Evolutionary conservation across 2,888 invertebrate species (phyloP).

Genomic region (Stenotaenia linearis): DNA sequence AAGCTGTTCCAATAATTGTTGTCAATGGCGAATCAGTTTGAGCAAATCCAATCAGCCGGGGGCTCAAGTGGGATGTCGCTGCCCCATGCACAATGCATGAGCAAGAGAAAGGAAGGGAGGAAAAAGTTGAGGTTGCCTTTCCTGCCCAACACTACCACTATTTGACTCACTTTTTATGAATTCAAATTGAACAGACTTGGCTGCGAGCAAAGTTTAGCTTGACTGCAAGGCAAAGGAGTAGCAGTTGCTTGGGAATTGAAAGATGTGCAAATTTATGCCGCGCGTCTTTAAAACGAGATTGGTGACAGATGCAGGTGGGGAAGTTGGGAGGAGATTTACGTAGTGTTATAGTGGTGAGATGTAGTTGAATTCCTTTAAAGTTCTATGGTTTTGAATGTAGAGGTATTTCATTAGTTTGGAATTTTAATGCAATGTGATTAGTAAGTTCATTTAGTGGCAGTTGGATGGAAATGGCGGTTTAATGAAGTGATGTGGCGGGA

Average conservation of each 20-base stretch:
- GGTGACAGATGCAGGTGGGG: no score
- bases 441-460: background rate
- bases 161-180: slow-evolving; percentile 18
- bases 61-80: slow-evolving; percentile 24
- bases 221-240: background rate
- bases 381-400: background rate
- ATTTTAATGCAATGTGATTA: background rate
- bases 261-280: no score
- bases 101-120: slow-evolving; percentile 4
- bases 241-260: no score
- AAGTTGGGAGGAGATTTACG: no score
- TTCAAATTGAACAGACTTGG: background rate
- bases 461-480: background rate
- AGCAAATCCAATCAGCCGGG: slow-evolving; percentile 17
- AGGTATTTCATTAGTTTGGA: background rate
- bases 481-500: no score
- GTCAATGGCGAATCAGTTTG: slow-evolving; percentile 26
- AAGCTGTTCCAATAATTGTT: slow-evolving; percentile 26
- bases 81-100: slow-evolving; percentile 26
- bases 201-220: background rate
- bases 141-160: background rate
- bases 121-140: background rate
- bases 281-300: no score
- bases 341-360: no score
- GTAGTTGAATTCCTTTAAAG: no score